Percentiles rank a stretch among this genome's conserved stretches.
phyloP scores from a whole-genome alignment of 2,888 invertebrate species.

The Epinotia nisella region DNA sequence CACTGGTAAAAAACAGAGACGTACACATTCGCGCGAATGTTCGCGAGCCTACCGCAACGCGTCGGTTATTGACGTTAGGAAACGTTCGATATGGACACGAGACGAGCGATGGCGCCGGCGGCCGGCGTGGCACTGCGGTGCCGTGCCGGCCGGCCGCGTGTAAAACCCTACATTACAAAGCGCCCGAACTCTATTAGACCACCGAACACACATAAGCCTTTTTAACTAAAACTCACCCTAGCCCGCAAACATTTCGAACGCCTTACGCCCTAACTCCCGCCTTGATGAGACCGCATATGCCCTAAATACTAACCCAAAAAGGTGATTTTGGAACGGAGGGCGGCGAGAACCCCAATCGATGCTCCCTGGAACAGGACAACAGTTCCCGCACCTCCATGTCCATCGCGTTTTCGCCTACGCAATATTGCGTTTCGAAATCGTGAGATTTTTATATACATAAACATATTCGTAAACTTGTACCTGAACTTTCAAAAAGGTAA shows the following conservation, averaged over 20 bases:
- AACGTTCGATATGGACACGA: slow-evolving; percentile 50
- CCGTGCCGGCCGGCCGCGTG: slow-evolving; percentile 78
- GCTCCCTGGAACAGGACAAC: slow-evolving; percentile 80
- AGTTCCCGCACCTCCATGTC: slow-evolving; percentile 70
- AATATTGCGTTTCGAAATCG: slow-evolving; percentile 60
- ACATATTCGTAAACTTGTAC: slow-evolving; percentile 50
- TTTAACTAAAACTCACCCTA: slow-evolving; percentile 39
- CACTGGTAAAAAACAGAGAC: slow-evolving; percentile 59
- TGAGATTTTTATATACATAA: slow-evolving; percentile 67
- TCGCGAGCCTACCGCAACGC: slow-evolving; percentile 72
- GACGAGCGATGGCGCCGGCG: slow-evolving; percentile 71
- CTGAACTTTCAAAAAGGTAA: slow-evolving; percentile 19
- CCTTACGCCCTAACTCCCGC: slow-evolving; percentile 67
- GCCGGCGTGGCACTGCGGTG: slow-evolving; percentile 82
- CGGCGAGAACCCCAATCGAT: slow-evolving; percentile 75
- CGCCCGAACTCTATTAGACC: not conserved
- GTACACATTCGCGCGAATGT: slow-evolving; percentile 54
- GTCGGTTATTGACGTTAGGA: slow-evolving; percentile 58
- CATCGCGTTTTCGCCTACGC: slow-evolving; percentile 60
- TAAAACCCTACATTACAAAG: not conserved
- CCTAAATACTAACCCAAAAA: slow-evolving; percentile 51
- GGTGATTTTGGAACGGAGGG: slow-evolving; percentile 49
- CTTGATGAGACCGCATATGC: slow-evolving; percentile 50
- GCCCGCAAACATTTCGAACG: slow-evolving; percentile 59
- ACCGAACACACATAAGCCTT: slow-evolving; percentile 7